phyloP scores from a whole-genome alignment of 2,888 invertebrate species.

The Pantelozetes paolii region DNA sequence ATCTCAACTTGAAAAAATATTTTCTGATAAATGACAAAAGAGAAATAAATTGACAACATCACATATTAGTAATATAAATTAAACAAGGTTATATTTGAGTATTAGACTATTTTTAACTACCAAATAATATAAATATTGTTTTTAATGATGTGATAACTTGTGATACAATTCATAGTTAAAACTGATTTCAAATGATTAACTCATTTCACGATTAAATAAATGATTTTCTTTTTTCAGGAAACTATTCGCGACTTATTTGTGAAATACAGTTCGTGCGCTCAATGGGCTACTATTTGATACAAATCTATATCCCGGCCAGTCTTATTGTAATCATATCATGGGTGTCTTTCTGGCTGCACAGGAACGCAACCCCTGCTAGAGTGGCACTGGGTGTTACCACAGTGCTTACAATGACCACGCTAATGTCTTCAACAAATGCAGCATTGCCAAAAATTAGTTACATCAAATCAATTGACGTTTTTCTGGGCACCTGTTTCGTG shows the following conservation, averaged over 20 bases:
- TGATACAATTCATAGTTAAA: too few relatives aligned
- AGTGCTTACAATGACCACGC: conserved; percentile 58
- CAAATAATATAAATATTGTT: too few relatives aligned
- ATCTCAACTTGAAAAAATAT: too few relatives aligned
- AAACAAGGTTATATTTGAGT: too few relatives aligned
- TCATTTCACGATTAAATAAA: too few relatives aligned
- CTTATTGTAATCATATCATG: conserved; percentile 95
- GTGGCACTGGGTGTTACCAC: conserved; percentile 49
- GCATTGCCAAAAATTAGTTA: conserved; percentile 49
- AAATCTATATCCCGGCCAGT: conserved; percentile 80
- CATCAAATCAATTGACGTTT: conserved; percentile 54
- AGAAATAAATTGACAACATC: too few relatives aligned
- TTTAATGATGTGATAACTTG: too few relatives aligned
- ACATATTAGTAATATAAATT: too few relatives aligned
- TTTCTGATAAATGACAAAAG: too few relatives aligned
- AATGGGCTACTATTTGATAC: conserved; percentile 97
- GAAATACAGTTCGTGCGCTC: conserved; percentile 95
- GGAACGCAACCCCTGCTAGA: conserved; percentile 53
- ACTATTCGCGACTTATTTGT: conserved; percentile 91
- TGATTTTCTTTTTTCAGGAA: conserved; percentile 63
- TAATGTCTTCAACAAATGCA: conserved; percentile 49
- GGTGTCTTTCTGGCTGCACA: conserved; percentile 88
- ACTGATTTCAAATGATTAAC: too few relatives aligned
- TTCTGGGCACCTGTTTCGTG: conserved; percentile 56
- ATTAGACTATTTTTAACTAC: too few relatives aligned